phyloP scores from a whole-genome alignment of 2,113 vertebrate species.

The Ciconia boyciana region DNA sequence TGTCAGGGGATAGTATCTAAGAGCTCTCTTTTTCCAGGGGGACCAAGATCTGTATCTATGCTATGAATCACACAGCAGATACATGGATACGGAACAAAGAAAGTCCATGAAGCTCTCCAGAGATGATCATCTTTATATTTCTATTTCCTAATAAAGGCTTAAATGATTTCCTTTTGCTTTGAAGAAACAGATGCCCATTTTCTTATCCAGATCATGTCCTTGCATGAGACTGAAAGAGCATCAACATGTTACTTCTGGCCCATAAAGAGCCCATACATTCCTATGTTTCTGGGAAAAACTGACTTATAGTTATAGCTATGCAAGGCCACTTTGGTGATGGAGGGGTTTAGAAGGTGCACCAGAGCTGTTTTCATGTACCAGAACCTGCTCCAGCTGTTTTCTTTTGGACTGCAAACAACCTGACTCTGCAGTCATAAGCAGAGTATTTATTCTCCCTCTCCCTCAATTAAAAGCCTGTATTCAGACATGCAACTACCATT shows the following conservation, averaged over 20 bases:
- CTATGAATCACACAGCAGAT: constrained; percentile 17
- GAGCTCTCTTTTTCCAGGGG: background rate
- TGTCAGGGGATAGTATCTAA: background rate
- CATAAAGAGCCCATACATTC: background rate
- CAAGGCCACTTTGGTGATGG: background rate
- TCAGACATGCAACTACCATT: background rate
- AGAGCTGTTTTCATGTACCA: background rate
- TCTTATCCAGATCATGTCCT: background rate
- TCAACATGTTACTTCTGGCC: background rate
- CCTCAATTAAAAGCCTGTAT: background rate
- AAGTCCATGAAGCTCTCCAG: background rate
- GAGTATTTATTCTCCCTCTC: background rate
- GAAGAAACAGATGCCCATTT: background rate
- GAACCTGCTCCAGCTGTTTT: background rate
- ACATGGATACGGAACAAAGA: background rate
- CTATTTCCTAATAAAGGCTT: constrained; percentile 1
- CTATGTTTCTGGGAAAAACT: background rate
- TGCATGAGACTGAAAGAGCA: background rate
- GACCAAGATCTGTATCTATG: constrained; percentile 7
- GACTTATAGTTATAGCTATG: background rate
- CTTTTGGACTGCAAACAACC: background rate
- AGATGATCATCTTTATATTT: background rate
- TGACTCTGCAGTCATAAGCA: background rate
- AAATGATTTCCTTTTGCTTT: background rate
- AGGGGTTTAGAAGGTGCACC: background rate